A percentile compares a stretch with the other conserved stretches of the same genome.
phyloP scores from a whole-genome alignment of 2,888 invertebrate genomes.

The Troides aeacus region DNA sequence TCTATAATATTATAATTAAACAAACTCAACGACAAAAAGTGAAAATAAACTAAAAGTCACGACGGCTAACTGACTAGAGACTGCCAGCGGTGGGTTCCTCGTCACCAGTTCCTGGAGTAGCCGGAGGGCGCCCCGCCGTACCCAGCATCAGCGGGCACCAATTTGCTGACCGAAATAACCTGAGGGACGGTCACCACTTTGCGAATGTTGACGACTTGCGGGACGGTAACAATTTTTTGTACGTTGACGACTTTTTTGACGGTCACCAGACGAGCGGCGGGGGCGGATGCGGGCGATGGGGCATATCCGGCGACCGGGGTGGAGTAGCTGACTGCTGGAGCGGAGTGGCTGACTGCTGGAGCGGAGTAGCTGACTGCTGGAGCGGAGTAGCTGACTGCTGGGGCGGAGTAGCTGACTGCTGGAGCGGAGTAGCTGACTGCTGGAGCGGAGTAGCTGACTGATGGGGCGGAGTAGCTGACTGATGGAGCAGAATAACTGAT shows the following conservation, averaged over 20 bases:
- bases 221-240: constrained; percentile 44
- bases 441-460: constrained; percentile 28
- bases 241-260: constrained; percentile 53
- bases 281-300: constrained; percentile 25
- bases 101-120: constrained; percentile 33
- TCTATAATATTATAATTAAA: constrained; percentile 11
- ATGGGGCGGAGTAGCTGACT: constrained; percentile 29
- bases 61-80: constrained; percentile 8
- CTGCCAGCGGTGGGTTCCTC: background rate
- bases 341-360: constrained; percentile 25
- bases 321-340: constrained; percentile 16
- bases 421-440: background rate
- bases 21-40: constrained; percentile 15
- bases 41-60: constrained; percentile 23
- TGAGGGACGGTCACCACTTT: constrained; percentile 54
- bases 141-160: constrained; percentile 44
- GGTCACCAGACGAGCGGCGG: constrained; percentile 41
- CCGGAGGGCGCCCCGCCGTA: constrained; percentile 29
- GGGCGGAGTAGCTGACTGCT: no score
- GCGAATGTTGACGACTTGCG: constrained; percentile 49
- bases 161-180: constrained; percentile 56
- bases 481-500: constrained; percentile 7
- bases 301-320: constrained; percentile 20
- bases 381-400: constrained; percentile 2
- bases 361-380: constrained; percentile 30